phyloP scores from a whole-genome alignment of 2,797 vertebrate species.

The Acanthurus lineatus region DNA sequence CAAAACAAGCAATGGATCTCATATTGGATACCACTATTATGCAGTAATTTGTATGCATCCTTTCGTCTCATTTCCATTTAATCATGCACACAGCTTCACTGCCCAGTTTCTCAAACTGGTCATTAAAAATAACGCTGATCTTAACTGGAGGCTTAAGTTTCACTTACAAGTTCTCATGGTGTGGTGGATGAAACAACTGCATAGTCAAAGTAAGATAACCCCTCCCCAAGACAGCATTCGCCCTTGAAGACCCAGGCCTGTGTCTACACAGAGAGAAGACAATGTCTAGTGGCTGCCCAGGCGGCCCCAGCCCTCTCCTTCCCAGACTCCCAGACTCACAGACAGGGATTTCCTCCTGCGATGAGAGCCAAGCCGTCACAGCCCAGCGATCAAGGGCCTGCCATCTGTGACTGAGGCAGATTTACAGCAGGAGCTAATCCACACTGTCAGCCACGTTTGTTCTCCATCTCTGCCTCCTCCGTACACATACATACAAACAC shows the following conservation, averaged over 20 bases:
- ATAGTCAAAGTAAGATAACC: conserved; percentile 57
- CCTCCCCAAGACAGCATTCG: conserved; percentile 49
- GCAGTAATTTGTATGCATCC: conserved; percentile 77
- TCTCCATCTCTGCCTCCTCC: conserved; percentile 74
- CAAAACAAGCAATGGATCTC: conserved; percentile 77
- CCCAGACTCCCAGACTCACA: conserved; percentile 75
- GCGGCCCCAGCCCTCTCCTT: conserved; percentile 71
- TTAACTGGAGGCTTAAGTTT: conserved; percentile 68
- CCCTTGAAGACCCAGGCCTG: conserved; percentile 60
- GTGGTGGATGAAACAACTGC: conserved; percentile 62
- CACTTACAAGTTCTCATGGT: conserved; percentile 58
- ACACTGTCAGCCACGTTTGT: conserved; percentile 82
- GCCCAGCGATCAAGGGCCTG: conserved; percentile 84
- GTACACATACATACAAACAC: conserved; percentile 61
- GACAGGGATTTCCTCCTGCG: conserved; percentile 86
- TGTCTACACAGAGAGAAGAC: conserved; percentile 69
- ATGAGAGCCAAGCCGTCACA: conserved; percentile 86
- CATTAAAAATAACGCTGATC: conserved; percentile 76
- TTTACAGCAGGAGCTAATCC: conserved; percentile 87
- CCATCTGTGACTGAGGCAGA: conserved; percentile 86
- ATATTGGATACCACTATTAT: conserved; percentile 78
- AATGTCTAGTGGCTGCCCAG: conserved; percentile 74
- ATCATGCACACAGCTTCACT: conserved; percentile 68
- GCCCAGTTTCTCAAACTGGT: conserved; percentile 71
- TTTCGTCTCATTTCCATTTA: conserved; percentile 78